Evolutionary conservation across 2,113 vertebrate species (phyloP), one percentile per base, ranked within the genome.

Genomic region (Crotalus helleri): DNA sequence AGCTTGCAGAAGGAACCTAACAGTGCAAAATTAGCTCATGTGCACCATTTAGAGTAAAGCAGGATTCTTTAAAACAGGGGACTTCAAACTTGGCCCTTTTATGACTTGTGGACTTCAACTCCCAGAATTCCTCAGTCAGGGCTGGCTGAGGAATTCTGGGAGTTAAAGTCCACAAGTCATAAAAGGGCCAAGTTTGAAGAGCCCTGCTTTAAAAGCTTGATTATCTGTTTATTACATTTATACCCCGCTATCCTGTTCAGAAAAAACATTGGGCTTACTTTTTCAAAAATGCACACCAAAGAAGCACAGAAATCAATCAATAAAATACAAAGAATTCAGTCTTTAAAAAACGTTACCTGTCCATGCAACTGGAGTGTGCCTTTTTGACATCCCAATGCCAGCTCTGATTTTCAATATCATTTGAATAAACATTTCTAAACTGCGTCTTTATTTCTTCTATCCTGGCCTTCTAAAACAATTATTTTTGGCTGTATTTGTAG

Each of bases 401-500:
- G 17, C 33, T 81, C 74, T 44, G 7, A 21, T 81, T 81, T 81
- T 81, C 7, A 3, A 15, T 81, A 21, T 44, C 74, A 3, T 81
- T 44, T 81, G 74, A 81, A 81, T 21, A 21, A 23, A 81, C 19
- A 44, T 44, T 81, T 81, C 74, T 39, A 39, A 81, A 44, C 74
- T 10, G 74, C 0, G 3, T 44, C 74, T 81, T 44, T 81, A 81
- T 39, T 81, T 39, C 69, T 44, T 81, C 17, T 17, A 1, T 15
- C 55, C 29, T 10, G 0, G 11, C 19, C 51, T 64, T 55, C 17
- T 9, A 74, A 54, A 24, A 9, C 49, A 0, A 2, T 13, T 44
- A 8, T 24, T 26, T 21, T 29, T 33, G 7, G 11, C 0, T n/a
- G 5, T 26, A 5, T 39, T 85, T 46, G 0, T 97, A 99, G 99